These are phyloP conservation scores for Sternotherus odoratus DNA, from an alignment of 2,797 vertebrate species.

Conservation along the genomic window DNA sequence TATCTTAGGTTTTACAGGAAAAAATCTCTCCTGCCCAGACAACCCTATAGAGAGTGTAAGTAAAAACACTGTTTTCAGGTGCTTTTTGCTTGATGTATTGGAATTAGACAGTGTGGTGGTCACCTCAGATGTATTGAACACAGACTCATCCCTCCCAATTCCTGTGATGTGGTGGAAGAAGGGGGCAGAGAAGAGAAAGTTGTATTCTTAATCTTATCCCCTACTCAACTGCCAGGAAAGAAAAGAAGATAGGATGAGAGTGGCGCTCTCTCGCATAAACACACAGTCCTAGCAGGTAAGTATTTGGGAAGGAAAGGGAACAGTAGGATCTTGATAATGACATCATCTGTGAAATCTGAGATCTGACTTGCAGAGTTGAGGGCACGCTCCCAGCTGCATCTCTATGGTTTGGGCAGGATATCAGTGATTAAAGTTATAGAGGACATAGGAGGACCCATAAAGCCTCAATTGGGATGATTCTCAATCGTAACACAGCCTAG, in stretches of 20 bases:
- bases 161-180: constrained; percentile 14
- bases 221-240: background rate
- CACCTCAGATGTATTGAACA: background rate
- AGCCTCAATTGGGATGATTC: background rate
- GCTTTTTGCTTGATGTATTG: constrained; percentile 64
- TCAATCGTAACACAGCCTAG: background rate
- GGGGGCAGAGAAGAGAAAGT: constrained; percentile 22
- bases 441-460: background rate
- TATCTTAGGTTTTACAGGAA: background rate
- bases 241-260: background rate
- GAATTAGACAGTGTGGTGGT: constrained; percentile 60
- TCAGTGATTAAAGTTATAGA: background rate
- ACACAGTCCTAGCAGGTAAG: background rate
- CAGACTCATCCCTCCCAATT: background rate
- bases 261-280: constrained; percentile 11
- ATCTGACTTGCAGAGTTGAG: background rate
- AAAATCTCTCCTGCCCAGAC: background rate
- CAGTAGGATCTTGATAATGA: background rate
- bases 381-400: background rate
- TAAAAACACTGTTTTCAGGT: constrained; percentile 59
- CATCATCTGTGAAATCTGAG: background rate
- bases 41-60: background rate
- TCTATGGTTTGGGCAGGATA: background rate
- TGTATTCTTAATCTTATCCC: background rate
- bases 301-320: constrained; percentile 13